Evolutionary conservation across 2,113 vertebrate species (phyloP).

Genomic region (Ammodytes marinus): DNA sequence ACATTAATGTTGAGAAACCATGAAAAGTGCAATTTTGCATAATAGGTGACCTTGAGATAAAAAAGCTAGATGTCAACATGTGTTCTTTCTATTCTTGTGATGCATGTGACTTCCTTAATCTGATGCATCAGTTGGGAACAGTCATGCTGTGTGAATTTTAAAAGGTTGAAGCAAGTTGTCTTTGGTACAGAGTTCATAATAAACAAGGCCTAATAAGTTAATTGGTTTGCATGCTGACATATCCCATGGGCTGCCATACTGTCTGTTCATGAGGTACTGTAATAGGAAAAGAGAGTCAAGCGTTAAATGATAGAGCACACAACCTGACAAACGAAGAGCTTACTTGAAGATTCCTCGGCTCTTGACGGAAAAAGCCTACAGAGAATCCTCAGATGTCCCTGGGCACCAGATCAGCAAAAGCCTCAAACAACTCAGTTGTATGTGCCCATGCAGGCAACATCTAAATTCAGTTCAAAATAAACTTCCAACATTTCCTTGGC

Average conservation of each 20-base stretch:
- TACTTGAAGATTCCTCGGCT: constrained; percentile 6
- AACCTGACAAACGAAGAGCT: constrained; percentile 50
- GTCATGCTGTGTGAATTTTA: constrained; percentile 80
- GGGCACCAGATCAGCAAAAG: not conserved
- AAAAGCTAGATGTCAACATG: constrained; percentile 33
- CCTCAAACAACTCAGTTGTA: not conserved
- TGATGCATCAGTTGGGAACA: constrained; percentile 60
- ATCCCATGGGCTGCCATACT: constrained; percentile 67
- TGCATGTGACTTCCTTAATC: constrained; percentile 42
- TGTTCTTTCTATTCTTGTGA: constrained; percentile 19
- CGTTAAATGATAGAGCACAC: constrained; percentile 53
- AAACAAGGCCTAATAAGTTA: constrained; percentile 82
- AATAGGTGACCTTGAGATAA: not conserved
- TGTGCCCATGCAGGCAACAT: not conserved
- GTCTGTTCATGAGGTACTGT: constrained; percentile 42
- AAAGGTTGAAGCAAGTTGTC: constrained; percentile 67
- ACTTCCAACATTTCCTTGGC: not conserved
- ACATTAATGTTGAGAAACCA: too few species aligned
- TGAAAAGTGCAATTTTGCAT: too few species aligned
- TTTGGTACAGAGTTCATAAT: constrained; percentile 79
- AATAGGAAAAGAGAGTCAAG: constrained; percentile 54
- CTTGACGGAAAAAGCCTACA: constrained; percentile 27
- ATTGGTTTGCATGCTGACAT: constrained; percentile 75
- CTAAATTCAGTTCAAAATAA: not conserved
- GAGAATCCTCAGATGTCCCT: constrained; percentile 21